Base-by-base conservation (phyloP, 2,113 vertebrate species). In the Hucho hucho region DNA sequence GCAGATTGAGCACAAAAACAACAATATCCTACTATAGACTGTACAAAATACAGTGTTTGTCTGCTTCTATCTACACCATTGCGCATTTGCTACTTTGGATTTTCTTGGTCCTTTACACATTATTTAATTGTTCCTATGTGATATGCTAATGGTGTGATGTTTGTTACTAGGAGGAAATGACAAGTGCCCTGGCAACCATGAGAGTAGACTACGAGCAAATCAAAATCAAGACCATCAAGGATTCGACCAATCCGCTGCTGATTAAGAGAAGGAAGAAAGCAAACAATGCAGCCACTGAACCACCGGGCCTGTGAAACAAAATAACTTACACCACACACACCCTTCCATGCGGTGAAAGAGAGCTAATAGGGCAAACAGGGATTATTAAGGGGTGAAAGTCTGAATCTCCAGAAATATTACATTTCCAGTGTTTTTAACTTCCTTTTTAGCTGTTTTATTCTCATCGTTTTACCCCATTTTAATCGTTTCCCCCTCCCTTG, bases 131-230 rank as follows among this genome's bases (percentile, higher is more conserved):
- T 18, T 18, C 0, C 7, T 29, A 11, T 59, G 68, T n/a, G 12
- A 65, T 16, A 14, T n/a, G 16, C 53, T 56, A 20, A 24, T 64
- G 43, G 13, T 53, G 43, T 11, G 37, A 22, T 73, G 6, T 67
- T 29, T 53, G 20, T 63, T 65, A 11, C 70, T 87, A 96, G 95
- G 94, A 96, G 88, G 95, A 96, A 87, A 96, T 96, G 95, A 96
- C 94, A 75, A 95, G 95, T 72, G 95, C 95, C 32, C 89, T 96
- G 92, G 94, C 95, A 79, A 95, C 94, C 4, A 95, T 96, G 93
- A 81, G 95, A 6, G 95, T 96, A 13, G 95, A 96, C 90, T 96
- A 96, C 0, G 95, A 96, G 77, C 95, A 96, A 86, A 94, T 96
- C 84, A 96, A 95, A 90, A 95, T 96, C 82, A 96, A 96, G 85